Percentiles rank a stretch among this genome's conserved stretches.
These are phyloP conservation scores for Trachythela sp. DNA, from an alignment of 64 coral and sea anemone species.

Conservation along the genomic window DNA sequence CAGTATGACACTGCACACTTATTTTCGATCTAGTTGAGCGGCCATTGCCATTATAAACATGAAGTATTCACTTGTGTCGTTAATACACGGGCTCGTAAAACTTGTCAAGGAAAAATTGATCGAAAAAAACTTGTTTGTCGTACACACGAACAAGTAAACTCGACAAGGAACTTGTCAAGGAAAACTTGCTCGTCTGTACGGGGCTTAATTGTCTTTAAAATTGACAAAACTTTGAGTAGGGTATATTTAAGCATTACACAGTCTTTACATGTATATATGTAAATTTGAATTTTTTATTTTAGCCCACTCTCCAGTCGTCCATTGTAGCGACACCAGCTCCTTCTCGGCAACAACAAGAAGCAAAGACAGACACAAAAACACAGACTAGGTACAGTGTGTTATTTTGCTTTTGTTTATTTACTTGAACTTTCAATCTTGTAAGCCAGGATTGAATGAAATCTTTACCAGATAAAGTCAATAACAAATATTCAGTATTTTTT, in stretches of 20 bases:
- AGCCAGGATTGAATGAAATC: too few species aligned
- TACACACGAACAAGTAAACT: too few species aligned
- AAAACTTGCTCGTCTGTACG: too few species aligned
- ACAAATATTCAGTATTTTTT: not conserved
- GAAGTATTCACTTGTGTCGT: too few species aligned
- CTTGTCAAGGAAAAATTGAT: too few species aligned
- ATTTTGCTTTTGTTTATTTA: not conserved
- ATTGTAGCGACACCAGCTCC: conserved; percentile 64
- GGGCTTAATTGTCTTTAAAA: too few species aligned
- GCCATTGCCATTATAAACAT: too few species aligned
- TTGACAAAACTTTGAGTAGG: not conserved
- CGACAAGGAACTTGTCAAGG: too few species aligned
- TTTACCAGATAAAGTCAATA: not conserved
- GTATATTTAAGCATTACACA: not conserved
- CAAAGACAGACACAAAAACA: conserved; percentile 61
- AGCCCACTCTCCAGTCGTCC: conserved; percentile 85
- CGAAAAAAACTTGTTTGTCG: too few species aligned
- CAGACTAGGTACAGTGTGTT: conserved; percentile 55
- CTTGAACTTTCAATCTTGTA: not conserved
- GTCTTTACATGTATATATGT: not conserved
- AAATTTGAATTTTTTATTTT: not conserved
- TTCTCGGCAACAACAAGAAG: conserved; percentile 60
- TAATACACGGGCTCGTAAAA: too few species aligned
- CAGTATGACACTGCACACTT: too few species aligned
- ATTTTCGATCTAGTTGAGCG: too few species aligned